Evolutionary conservation across 2,113 vertebrate species (phyloP).

Genomic region (Mesocricetus auratus): DNA sequence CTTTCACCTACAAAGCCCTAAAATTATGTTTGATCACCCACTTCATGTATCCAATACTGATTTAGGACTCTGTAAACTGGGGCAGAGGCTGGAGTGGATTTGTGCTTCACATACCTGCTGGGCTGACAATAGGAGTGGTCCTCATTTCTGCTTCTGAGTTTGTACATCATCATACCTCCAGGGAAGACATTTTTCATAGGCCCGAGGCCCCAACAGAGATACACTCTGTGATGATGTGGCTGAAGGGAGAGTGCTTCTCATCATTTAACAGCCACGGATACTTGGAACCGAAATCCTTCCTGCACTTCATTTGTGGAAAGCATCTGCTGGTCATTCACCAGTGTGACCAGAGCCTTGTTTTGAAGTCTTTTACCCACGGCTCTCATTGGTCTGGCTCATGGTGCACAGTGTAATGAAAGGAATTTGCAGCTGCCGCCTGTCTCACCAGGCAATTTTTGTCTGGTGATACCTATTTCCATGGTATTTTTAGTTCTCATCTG

Average conservation of each 20-base stretch:
- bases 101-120: neutral
- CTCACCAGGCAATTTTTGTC: slow-evolving; percentile 60
- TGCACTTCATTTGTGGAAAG: neutral
- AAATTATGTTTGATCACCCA: neutral
- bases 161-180: neutral
- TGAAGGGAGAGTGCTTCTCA: neutral
- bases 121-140: rapidly evolving
- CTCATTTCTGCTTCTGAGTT: neutral
- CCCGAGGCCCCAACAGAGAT: neutral
- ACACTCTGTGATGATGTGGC: neutral
- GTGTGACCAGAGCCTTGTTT: slow-evolving; percentile 31
- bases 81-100: rapidly evolving
- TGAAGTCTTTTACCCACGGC: neutral
- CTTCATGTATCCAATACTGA: neutral
- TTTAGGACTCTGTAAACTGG: neutral
- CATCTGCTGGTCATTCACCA: neutral
- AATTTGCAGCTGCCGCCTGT: slow-evolving; percentile 18
- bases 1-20: neutral
- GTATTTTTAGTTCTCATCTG: slow-evolving; percentile 67
- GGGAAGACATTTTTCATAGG: neutral
- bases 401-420: slow-evolving; percentile 43
- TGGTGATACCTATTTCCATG: slow-evolving; percentile 49
- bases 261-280: neutral
- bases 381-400: slow-evolving; percentile 43
- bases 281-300: neutral